A percentile compares a stretch with the other conserved stretches of the same genome.
phyloP scores from a whole-genome alignment of 92 coral and sea anemone species.

The Desmophyllum pertusum region DNA sequence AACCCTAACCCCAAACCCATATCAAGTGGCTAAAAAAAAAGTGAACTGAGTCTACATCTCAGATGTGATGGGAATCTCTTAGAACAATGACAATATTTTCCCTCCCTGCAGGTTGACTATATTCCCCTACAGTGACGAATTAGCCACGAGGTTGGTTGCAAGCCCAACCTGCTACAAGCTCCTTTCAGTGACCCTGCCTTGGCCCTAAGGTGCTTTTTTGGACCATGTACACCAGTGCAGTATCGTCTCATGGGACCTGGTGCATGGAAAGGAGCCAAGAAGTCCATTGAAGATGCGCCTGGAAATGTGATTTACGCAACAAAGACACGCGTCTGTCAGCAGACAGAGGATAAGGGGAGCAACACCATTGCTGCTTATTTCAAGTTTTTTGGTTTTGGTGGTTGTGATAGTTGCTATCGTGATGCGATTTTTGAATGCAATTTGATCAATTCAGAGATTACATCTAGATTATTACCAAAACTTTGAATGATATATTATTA shows the following conservation, averaged over 20 bases:
- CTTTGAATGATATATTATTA: no score
- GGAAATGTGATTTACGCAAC: constrained; percentile 74
- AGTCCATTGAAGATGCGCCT: constrained; percentile 79
- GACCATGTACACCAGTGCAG: constrained; percentile 93
- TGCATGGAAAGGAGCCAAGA: constrained; percentile 87
- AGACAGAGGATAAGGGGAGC: constrained; percentile 22
- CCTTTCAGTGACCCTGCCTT: constrained; percentile 76
- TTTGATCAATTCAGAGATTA: no score
- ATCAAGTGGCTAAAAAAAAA: no score
- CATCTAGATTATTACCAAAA: no score
- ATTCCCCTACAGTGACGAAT: constrained; percentile 79
- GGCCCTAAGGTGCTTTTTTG: constrained; percentile 77
- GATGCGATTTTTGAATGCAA: no score
- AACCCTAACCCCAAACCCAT: no score
- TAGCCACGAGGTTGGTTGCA: constrained; percentile 91
- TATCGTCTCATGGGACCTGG: constrained; percentile 94
- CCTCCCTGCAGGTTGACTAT: constrained; percentile 72
- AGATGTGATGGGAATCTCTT: no score
- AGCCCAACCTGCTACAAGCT: constrained; percentile 76
- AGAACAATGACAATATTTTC: no score
- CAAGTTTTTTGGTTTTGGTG: constrained; percentile 32
- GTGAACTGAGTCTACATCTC: no score
- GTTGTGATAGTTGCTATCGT: constrained; percentile 43
- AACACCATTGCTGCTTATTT: constrained; percentile 3
- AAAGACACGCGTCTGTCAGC: constrained; percentile 62